These are phyloP conservation scores for Fratercula arctica DNA, from an alignment of 2,797 vertebrate species.

Conservation along the genomic window DNA sequence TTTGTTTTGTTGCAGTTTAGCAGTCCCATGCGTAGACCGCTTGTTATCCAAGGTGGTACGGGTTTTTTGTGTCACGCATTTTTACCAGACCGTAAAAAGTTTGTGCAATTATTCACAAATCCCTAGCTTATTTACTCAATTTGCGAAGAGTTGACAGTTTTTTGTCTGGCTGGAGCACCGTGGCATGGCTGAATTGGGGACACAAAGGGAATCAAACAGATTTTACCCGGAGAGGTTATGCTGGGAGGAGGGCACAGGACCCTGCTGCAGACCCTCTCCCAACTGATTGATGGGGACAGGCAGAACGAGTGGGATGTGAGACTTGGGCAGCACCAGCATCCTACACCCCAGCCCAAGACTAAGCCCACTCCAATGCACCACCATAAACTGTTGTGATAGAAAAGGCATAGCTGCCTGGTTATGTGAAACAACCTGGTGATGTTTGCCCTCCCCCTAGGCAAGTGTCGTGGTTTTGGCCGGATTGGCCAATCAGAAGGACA, in stretches of 20 bases:
- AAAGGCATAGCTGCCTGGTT: background rate
- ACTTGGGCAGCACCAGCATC: background rate
- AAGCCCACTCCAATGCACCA: rapidly evolving
- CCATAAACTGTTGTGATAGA: background rate
- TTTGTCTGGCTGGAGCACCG: background rate
- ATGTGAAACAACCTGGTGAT: background rate
- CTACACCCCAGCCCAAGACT: too few species aligned
- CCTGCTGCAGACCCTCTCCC: background rate
- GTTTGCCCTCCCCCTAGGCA: background rate
- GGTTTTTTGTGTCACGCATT: background rate
- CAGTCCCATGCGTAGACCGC: background rate
- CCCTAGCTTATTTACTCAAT: background rate
- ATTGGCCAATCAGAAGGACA: too few species aligned
- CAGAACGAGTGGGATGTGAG: background rate
- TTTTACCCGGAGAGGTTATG: background rate
- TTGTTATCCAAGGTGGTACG: background rate
- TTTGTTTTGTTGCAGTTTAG: background rate
- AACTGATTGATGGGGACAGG: background rate
- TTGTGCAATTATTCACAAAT: background rate
- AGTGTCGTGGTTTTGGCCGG: too few species aligned
- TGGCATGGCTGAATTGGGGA: background rate
- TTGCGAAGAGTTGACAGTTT: background rate
- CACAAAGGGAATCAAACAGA: background rate
- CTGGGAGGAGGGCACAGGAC: background rate
- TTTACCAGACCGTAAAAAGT: background rate